Conservation (phyloP, 2,888 invertebrate genomes). For the Dendrolimus pini region DNA sequence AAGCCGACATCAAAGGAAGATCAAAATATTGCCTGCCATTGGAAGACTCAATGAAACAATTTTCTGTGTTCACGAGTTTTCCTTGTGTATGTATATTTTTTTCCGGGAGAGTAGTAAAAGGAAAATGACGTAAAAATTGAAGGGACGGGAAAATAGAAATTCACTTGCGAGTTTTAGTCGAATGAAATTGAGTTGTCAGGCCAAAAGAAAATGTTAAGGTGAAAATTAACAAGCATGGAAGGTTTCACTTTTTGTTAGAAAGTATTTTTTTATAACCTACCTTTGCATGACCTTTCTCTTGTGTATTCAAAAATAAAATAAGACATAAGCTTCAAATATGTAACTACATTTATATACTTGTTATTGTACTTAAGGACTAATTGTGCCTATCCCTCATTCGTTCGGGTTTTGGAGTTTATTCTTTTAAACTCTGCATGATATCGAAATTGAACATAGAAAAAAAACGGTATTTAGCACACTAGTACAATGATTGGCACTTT, state of each 20-base stretch:
- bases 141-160: not conserved
- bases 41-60: conserved; percentile 40
- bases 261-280: not conserved
- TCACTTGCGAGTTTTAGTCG: not conserved
- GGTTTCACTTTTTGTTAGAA: not conserved
- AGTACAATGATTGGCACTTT: not conserved
- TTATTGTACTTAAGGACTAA: too few relatives aligned
- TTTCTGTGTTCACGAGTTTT: conserved; percentile 25
- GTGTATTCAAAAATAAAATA: not conserved
- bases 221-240: not conserved
- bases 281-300: not conserved
- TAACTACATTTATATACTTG: too few relatives aligned
- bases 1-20: conserved; percentile 59
- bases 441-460: too few relatives aligned
- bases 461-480: too few relatives aligned
- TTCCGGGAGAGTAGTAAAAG: not conserved
- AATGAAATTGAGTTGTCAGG: not conserved
- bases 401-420: too few relatives aligned
- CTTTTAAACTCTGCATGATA: too few relatives aligned
- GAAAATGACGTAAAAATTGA: not conserved
- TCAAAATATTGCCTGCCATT: conserved; percentile 40
- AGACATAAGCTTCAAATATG: not conserved
- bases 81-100: not conserved
- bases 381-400: too few relatives aligned
- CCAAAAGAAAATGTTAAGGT: not conserved